Conservation (phyloP, 1,140 invertebrate species). For the Phocides pigmalion region DNA sequence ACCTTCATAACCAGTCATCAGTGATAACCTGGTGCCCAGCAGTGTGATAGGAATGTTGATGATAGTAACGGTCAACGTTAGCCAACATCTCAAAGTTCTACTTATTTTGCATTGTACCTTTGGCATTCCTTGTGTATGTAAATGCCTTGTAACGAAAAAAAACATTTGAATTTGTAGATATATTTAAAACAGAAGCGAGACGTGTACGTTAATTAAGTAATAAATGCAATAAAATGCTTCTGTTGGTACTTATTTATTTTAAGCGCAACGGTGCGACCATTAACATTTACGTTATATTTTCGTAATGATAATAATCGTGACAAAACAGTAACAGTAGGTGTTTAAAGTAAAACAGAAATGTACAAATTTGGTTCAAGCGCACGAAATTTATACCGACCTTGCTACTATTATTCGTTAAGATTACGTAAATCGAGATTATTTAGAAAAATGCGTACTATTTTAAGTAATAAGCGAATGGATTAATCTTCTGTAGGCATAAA, state of each 20-base stretch:
- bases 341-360: constrained; percentile 28
- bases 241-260: background rate
- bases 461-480: background rate
- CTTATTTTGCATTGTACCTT: too few relatives aligned
- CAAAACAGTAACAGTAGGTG: constrained; percentile 10
- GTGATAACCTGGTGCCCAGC: too few relatives aligned
- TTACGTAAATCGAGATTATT: constrained; percentile 15
- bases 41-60: too few relatives aligned
- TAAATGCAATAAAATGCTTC: background rate
- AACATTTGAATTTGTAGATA: too few relatives aligned
- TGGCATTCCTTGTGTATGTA: too few relatives aligned
- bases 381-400: constrained; percentile 21
- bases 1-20: too few relatives aligned
- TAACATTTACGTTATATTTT: constrained; percentile 6
- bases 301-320: constrained; percentile 23
- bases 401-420: constrained; percentile 16
- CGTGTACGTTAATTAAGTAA: background rate
- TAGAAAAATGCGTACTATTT: constrained; percentile 7
- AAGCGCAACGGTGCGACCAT: background rate
- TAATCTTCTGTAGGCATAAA: too few relatives aligned
- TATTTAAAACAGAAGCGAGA: background rate
- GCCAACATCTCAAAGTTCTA: too few relatives aligned
- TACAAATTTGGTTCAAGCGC: constrained; percentile 34
- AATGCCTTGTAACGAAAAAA: too few relatives aligned
- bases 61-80: too few relatives aligned